Evolutionary conservation across 2,113 vertebrate species (phyloP).

Genomic region (Hemichromis elongatus): DNA sequence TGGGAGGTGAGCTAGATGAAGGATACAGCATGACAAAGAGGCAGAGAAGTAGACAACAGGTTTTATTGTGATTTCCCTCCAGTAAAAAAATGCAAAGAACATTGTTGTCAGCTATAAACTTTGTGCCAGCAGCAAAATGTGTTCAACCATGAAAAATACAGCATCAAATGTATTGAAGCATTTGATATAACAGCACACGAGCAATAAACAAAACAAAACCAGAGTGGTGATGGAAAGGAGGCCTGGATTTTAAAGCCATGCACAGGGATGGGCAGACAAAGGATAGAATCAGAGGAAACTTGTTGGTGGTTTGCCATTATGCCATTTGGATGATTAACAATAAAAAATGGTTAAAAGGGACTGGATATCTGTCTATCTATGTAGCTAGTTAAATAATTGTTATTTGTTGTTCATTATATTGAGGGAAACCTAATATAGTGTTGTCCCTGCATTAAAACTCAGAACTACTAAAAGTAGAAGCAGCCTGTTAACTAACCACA

Average conservation of each 20-base stretch:
- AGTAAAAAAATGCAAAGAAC: not conserved
- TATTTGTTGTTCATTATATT: not conserved
- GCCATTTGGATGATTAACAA: not conserved
- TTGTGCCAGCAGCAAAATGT: not conserved
- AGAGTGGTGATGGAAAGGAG: not conserved
- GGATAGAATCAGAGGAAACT: not conserved
- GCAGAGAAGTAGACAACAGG: not conserved
- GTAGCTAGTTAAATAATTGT: not conserved
- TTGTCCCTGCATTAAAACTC: not conserved
- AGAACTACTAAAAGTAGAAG: not conserved
- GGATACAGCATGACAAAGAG: not conserved
- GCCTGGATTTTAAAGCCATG: not conserved
- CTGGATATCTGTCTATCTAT: not conserved
- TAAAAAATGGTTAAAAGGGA: not conserved
- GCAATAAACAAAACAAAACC: not conserved
- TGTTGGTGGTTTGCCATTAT: not conserved
- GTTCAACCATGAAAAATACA: not conserved
- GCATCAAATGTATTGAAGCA: not conserved
- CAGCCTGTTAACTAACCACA: not conserved
- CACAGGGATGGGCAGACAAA: not conserved
- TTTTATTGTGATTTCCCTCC: not conserved
- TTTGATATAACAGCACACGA: not conserved
- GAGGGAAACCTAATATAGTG: not conserved
- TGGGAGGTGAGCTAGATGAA: not conserved
- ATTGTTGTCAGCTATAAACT: not conserved